Evolutionary conservation across 2,113 vertebrate species (phyloP), one percentile per base, ranked within the genome.

Genomic region (Tonatia bakeri): DNA sequence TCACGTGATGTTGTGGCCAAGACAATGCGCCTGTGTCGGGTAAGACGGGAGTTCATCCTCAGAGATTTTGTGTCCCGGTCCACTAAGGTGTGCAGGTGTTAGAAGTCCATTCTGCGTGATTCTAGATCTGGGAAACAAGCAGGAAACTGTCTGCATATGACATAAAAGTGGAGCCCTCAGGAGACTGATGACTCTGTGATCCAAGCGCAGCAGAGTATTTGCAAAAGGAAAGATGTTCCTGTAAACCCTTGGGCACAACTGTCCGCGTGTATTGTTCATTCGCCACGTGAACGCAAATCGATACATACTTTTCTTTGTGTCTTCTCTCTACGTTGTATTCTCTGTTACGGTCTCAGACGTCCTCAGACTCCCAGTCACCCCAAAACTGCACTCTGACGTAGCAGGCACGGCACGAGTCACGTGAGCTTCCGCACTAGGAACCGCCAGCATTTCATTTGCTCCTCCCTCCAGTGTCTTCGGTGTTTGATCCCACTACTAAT

Each of bases 101-200:
- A 96, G 65, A 96, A 85, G 94, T 96, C 59, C 50, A 50, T 96
- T 90, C 76, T 82, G 40, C 7, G 85, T n/a, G 65, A 82, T 3
- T 69, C 50, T 90, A 24, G 5, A 17, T 40, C 72, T 17, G 1
- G 64, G 88, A 54, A 79, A 64, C 33, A 88, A 94, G 79, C 36
- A 90, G 64, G 86, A 81, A 33, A 38, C 19, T 40, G 64, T 61
- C 40, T 15, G 10, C 16, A 61, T 72, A 17, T 26, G n/a, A 36
- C 7, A 28, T 5, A 47, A 20, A 28, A 56, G 40, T 72, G 4
- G 11, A 50, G 28, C 82, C n/a, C 45, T 82, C 7, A 2, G 36
- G 50, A 76, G 90, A 77, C 1, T 19, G 45, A 33, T 19, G 40
- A 69, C 38, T 64, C 75, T 56, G 33, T n/a, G 36, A 52, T 22